These are phyloP conservation scores for Otus sunia DNA, from an alignment of 2,113 vertebrate genomes.

Conservation along the genomic window DNA sequence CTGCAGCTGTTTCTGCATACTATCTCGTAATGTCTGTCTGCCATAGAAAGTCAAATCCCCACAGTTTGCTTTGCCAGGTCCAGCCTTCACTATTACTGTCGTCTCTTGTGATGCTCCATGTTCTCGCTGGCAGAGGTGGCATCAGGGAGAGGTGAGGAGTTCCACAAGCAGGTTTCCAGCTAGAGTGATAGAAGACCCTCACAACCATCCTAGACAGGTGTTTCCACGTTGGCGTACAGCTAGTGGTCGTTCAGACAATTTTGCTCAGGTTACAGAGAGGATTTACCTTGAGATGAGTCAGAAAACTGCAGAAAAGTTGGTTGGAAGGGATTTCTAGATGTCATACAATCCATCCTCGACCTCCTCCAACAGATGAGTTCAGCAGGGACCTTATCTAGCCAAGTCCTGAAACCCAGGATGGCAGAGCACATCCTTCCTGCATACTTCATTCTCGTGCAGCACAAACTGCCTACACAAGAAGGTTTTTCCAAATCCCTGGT, in stretches of 20 bases:
- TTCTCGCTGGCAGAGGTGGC: neutral
- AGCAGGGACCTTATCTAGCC: neutral
- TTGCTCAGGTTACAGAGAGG: neutral
- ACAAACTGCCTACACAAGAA: rapidly evolving
- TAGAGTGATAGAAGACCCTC: neutral
- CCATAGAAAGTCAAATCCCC: neutral
- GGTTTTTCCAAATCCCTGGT: neutral
- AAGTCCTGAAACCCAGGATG: neutral
- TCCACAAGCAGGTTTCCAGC: neutral
- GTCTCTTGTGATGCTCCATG: neutral
- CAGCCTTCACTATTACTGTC: neutral
- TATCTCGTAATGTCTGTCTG: rapidly evolving
- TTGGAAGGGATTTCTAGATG: neutral
- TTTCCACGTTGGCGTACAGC: neutral
- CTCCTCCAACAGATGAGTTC: neutral
- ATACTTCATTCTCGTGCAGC: neutral
- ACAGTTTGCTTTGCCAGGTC: neutral
- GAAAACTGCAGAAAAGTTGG: neutral
- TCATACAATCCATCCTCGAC: neutral
- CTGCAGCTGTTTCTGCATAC: neutral
- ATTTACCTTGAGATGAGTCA: neutral
- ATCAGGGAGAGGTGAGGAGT: neutral
- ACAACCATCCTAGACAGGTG: neutral
- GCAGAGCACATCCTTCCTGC: neutral
- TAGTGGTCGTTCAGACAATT: neutral